Percentiles rank a stretch among this genome's conserved stretches.
phyloP scores from a whole-genome alignment of 2,797 vertebrate genomes.

The Danio jaintianensis region DNA sequence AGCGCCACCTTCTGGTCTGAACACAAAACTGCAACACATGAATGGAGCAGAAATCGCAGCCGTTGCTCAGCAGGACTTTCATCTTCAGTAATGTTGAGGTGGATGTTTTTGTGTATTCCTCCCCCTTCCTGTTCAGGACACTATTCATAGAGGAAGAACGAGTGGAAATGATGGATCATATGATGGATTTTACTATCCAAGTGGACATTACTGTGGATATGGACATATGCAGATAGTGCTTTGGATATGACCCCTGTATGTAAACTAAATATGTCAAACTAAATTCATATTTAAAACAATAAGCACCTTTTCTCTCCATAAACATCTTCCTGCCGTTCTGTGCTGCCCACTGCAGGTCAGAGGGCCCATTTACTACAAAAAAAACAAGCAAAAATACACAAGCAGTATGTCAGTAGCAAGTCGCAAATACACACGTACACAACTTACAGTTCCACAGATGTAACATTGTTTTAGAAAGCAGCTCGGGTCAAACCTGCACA shows the following conservation, averaged over 20 bases:
- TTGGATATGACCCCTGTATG: slow-evolving; percentile 1
- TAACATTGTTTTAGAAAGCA: slow-evolving; percentile 49
- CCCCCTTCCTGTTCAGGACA: slow-evolving; percentile 12
- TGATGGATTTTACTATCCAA: background rate
- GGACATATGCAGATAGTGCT: slow-evolving; percentile 5
- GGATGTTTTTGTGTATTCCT: slow-evolving; percentile 14
- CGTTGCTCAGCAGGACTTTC: background rate
- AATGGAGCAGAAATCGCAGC: background rate
- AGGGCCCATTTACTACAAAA: slow-evolving; percentile 42
- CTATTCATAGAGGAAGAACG: background rate
- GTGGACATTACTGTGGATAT: slow-evolving; percentile 10
- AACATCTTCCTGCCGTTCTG: slow-evolving; percentile 45
- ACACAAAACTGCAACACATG: slow-evolving; percentile 39
- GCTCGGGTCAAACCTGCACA: slow-evolving; percentile 88
- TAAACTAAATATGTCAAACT: too few relatives aligned
- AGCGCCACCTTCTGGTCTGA: slow-evolving; percentile 96
- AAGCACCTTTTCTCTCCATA: slow-evolving; percentile 9
- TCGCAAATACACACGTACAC: slow-evolving; percentile 7
- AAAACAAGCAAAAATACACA: slow-evolving; percentile 31
- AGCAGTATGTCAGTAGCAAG: slow-evolving; percentile 17
- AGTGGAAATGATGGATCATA: background rate
- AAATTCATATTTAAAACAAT: background rate
- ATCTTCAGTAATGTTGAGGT: background rate
- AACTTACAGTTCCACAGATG: slow-evolving; percentile 17
- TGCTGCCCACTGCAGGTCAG: slow-evolving; percentile 62